Evolutionary conservation across 2,888 invertebrate species (phyloP).

Genomic region (Dioctria rufipes): DNA sequence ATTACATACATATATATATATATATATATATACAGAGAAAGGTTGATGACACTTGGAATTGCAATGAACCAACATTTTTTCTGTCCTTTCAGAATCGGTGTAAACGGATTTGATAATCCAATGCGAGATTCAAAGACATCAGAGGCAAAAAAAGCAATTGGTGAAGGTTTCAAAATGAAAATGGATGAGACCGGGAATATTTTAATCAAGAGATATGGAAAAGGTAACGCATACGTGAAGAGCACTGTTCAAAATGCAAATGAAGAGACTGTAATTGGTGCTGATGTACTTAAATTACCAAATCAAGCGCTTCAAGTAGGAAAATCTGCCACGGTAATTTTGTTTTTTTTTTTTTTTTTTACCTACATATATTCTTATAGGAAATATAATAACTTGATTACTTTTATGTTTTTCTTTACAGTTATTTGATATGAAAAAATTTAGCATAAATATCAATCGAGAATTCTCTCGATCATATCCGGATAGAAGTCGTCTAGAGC

Average conservation of each 20-base stretch:
- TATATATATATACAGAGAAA: neutral
- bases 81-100: conserved; percentile 81
- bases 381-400: neutral
- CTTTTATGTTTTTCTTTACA: conserved; percentile 63
- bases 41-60: conserved; percentile 16
- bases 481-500: conserved; percentile 78
- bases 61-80: neutral
- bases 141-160: conserved; percentile 92
- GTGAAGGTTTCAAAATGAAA: conserved; percentile 83
- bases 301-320: conserved; percentile 77
- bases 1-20: too few relatives aligned
- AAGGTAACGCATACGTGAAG: conserved; percentile 79
- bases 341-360: too few relatives aligned
- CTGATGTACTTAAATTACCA: conserved; percentile 78
- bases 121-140: conserved; percentile 94
- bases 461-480: conserved; percentile 80
- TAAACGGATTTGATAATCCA: conserved; percentile 96
- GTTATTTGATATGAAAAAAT: conserved; percentile 83
- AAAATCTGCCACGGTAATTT: conserved; percentile 75
- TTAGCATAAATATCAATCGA: conserved; percentile 78
- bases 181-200: conserved; percentile 83
- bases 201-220: conserved; percentile 79
- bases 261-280: conserved; percentile 78
- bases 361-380: neutral
- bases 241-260: conserved; percentile 71